Conservation (phyloP, 2,888 invertebrate genomes). For the Netelia inedita region DNA sequence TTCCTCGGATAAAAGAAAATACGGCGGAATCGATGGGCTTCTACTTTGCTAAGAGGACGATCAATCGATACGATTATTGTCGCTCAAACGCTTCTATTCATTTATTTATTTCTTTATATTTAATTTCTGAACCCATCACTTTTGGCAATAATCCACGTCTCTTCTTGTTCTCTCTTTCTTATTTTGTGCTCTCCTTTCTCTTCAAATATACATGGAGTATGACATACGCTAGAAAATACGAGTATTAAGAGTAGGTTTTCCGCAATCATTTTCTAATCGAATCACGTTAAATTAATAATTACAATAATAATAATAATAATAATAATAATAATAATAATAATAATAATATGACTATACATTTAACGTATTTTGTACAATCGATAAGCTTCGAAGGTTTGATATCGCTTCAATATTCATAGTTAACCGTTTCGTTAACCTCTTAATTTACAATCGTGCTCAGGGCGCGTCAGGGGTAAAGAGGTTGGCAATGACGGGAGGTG, state of each 20-base stretch:
- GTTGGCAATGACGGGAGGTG: conserved; percentile 17
- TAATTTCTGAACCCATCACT: conserved; percentile 20
- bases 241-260: conserved; percentile 76
- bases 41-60: conserved; percentile 30
- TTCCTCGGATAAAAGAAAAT: conserved; percentile 42
- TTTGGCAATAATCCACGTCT: conserved; percentile 20
- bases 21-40: conserved; percentile 40
- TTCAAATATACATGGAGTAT: conserved; percentile 65
- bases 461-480: conserved; percentile 24
- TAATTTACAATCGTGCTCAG: conserved; percentile 67
- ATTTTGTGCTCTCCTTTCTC: conserved; percentile 53
- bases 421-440: conserved; percentile 61
- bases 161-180: conserved; percentile 39
- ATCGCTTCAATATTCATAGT: conserved; percentile 73
- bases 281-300: conserved; percentile 76
- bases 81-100: conserved; percentile 68
- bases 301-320: conserved; percentile 77
- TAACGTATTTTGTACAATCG: conserved; percentile 82
- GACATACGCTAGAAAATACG: conserved; percentile 77
- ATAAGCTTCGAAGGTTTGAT: conserved; percentile 80
- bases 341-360: conserved; percentile 78
- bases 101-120: conserved; percentile 63
- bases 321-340: conserved; percentile 76
- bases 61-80: conserved; percentile 61
- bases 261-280: conserved; percentile 74